These are phyloP conservation scores for Sternotherus odoratus DNA, from an alignment of 2,797 vertebrate species.

Conservation along the genomic window DNA sequence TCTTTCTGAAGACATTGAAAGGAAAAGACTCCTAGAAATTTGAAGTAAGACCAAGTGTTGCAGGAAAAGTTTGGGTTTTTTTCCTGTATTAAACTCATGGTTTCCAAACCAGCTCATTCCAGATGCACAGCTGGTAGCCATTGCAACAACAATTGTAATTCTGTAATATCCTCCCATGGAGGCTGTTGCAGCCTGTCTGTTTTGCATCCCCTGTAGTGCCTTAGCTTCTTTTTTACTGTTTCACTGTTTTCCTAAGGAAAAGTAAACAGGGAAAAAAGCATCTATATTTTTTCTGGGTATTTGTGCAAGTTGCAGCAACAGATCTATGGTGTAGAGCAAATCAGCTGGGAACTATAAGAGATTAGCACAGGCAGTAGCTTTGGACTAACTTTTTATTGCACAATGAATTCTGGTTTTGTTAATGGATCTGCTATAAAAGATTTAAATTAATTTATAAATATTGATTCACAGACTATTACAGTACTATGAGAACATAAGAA, in stretches of 20 bases:
- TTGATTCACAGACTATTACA: constrained; percentile 58
- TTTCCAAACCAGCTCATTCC: constrained; percentile 68
- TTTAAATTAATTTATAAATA: constrained; percentile 75
- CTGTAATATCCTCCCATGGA: constrained; percentile 67
- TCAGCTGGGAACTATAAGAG: constrained; percentile 51
- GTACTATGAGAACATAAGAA: background rate
- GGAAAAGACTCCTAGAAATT: constrained; percentile 33
- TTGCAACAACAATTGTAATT: constrained; percentile 69
- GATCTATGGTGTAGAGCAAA: background rate
- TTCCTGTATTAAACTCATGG: constrained; percentile 44
- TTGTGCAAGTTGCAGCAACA: constrained; percentile 27
- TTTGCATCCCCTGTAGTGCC: constrained; percentile 59
- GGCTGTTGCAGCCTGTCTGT: constrained; percentile 59
- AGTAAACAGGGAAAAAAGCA: constrained; percentile 57
- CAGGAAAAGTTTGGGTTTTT: constrained; percentile 7
- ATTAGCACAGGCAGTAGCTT: constrained; percentile 9
- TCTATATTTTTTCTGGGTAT: constrained; percentile 30
- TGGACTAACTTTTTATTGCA: constrained; percentile 44
- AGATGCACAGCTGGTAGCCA: constrained; percentile 70
- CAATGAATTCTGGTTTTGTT: constrained; percentile 69
- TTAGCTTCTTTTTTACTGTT: constrained; percentile 73
- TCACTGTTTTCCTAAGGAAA: constrained; percentile 73
- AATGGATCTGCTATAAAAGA: constrained; percentile 67
- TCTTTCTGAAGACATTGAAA: constrained; percentile 1
- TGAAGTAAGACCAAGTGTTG: constrained; percentile 8